Percentiles rank a stretch among this genome's conserved stretches.
These are phyloP conservation scores for Virgularia gustaviana DNA, from an alignment of 92 coral and sea anemone species.

Conservation along the genomic window DNA sequence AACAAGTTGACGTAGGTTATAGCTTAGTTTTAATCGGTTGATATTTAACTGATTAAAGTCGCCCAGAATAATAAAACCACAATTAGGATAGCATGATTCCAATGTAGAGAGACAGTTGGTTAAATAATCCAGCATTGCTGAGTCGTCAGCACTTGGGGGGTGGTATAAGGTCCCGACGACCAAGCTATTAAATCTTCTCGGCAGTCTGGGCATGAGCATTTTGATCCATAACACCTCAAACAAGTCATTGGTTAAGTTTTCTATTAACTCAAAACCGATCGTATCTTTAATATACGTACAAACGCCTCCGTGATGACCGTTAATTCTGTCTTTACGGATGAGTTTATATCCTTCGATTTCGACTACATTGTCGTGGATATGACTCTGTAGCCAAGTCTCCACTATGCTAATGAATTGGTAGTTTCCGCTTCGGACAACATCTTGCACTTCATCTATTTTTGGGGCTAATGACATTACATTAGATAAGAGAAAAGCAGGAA, in stretches of 20 bases:
- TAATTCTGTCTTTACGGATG: slow-evolving; percentile 8
- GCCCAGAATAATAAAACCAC: slow-evolving; percentile 34
- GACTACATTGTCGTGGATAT: slow-evolving; percentile 18
- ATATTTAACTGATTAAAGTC: slow-evolving; percentile 23
- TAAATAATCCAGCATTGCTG: slow-evolving; percentile 40
- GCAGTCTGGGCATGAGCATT: slow-evolving; percentile 31
- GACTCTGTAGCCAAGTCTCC: too few relatives aligned
- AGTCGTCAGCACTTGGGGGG: slow-evolving; percentile 29
- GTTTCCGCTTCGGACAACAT: neutral
- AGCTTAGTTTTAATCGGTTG: slow-evolving; percentile 7
- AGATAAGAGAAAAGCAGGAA: slow-evolving; percentile 29
- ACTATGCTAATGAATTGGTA: neutral
- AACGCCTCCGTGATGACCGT: slow-evolving; percentile 15
- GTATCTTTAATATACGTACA: slow-evolving; percentile 27
- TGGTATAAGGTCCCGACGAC: slow-evolving; percentile 38
- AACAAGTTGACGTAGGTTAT: slow-evolving; percentile 25
- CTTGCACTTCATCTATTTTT: neutral
- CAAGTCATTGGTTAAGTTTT: slow-evolving; percentile 23
- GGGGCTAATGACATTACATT: slow-evolving; percentile 43
- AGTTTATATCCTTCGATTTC: slow-evolving; percentile 17
- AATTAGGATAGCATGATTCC: slow-evolving; percentile 19
- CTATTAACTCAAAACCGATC: slow-evolving; percentile 24
- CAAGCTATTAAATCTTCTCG: slow-evolving; percentile 32
- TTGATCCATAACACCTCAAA: slow-evolving; percentile 47
- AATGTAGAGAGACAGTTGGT: slow-evolving; percentile 33